phyloP scores from a whole-genome alignment of 2,113 vertebrate genomes.

The Callipepla californica region DNA sequence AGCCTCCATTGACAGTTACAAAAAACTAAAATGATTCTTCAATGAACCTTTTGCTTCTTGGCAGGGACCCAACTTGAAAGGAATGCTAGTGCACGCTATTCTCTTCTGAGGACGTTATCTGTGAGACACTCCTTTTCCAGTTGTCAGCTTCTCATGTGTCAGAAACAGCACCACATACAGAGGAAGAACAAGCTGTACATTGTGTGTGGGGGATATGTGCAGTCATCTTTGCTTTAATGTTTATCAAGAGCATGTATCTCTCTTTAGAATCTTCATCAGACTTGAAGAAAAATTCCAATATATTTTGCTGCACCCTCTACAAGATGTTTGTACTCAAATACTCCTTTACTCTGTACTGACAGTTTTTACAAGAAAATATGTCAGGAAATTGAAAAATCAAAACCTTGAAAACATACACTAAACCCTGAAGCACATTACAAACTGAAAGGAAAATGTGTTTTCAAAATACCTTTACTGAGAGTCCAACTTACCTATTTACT shows the following conservation, averaged over 20 bases:
- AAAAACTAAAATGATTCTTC: slow-evolving; percentile 14
- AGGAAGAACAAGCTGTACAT: fast-evolving
- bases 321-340: background rate
- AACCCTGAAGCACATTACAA: background rate
- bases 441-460: background rate
- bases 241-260: background rate
- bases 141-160: slow-evolving; percentile 63
- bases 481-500: background rate
- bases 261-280: background rate
- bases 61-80: slow-evolving; percentile 2
- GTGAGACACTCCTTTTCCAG: slow-evolving; percentile 61
- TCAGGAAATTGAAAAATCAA: background rate
- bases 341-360: background rate
- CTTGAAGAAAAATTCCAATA: background rate
- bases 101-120: slow-evolving; percentile 25
- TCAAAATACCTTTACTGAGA: background rate
- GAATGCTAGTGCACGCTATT: background rate
- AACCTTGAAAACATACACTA: background rate
- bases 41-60: background rate
- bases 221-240: background rate
- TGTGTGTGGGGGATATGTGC: background rate
- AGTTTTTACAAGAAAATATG: background rate
- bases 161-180: background rate
- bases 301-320: background rate
- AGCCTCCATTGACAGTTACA: background rate